phyloP scores from a whole-genome alignment of 2,797 vertebrate species.

The Sphenodon punctatus region DNA sequence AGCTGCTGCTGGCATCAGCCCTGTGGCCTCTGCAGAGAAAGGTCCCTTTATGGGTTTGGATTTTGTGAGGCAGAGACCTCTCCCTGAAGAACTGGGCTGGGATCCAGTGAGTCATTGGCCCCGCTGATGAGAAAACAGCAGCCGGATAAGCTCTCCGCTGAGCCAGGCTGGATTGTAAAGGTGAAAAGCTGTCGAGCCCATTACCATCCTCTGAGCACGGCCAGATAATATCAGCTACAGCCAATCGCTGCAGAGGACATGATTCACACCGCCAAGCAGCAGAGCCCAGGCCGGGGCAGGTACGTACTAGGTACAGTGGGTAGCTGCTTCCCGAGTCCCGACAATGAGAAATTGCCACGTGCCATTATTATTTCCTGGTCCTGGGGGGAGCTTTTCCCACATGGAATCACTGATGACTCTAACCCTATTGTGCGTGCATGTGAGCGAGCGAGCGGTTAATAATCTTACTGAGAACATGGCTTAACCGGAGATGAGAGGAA shows the following conservation, averaged over 20 bases:
- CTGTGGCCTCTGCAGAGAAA: too few species aligned
- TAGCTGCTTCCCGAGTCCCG: neutral
- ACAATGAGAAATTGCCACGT: neutral
- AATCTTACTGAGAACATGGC: neutral
- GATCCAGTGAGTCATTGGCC: too few species aligned
- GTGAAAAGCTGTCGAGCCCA: neutral
- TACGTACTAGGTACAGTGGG: neutral
- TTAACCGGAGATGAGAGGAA: neutral
- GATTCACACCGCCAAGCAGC: neutral
- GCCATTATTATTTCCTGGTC: accelerated
- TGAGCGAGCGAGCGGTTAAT: too few species aligned
- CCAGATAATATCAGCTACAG: neutral
- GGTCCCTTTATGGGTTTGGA: too few species aligned
- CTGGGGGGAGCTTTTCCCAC: neutral
- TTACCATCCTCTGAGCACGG: neutral
- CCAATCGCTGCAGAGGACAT: neutral
- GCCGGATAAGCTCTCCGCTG: too few species aligned
- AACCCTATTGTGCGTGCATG: neutral
- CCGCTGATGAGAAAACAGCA: too few species aligned
- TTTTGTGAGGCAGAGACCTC: too few species aligned
- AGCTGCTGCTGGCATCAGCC: too few species aligned
- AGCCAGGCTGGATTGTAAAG: neutral
- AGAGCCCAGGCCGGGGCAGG: neutral
- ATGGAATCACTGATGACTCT: neutral
- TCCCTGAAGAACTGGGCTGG: too few species aligned